A percentile compares a stretch with the other conserved stretches of the same genome.
Evolutionary conservation across 2,113 vertebrate genomes (phyloP).

Genomic region (Nycticorax nycticorax): DNA sequence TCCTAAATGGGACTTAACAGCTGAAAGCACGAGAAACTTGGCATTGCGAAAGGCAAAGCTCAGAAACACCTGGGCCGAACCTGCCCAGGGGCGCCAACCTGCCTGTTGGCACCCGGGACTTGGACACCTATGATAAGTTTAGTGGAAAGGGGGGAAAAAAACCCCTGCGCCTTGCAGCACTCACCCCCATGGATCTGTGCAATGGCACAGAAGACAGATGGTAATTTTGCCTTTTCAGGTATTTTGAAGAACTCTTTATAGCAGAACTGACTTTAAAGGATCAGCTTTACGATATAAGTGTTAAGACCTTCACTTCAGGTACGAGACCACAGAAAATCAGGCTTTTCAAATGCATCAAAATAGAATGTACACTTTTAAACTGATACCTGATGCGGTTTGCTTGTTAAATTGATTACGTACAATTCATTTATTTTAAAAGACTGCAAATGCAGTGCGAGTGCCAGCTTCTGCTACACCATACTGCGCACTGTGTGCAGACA

Average conservation of each 20-base stretch:
- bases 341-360: not conserved
- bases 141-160: fast-evolving
- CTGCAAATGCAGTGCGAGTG: not conserved
- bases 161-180: not conserved
- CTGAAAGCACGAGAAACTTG: not conserved
- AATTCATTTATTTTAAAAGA: not conserved
- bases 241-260: not conserved
- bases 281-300: not conserved
- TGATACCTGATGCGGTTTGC: not conserved
- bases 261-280: not conserved
- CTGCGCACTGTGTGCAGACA: fast-evolving
- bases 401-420: not conserved
- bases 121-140: fast-evolving
- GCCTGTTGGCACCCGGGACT: not conserved
- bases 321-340: not conserved
- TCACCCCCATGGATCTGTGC: fast-evolving
- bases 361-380: not conserved
- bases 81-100: not conserved
- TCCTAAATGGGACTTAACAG: fast-evolving
- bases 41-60: not conserved
- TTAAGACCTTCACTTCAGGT: not conserved
- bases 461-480: too few relatives aligned
- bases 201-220: fast-evolving
- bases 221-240: not conserved
- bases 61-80: not conserved